Evolutionary conservation across 2,797 vertebrate genomes (phyloP).

Genomic region (Characodon lateralis): DNA sequence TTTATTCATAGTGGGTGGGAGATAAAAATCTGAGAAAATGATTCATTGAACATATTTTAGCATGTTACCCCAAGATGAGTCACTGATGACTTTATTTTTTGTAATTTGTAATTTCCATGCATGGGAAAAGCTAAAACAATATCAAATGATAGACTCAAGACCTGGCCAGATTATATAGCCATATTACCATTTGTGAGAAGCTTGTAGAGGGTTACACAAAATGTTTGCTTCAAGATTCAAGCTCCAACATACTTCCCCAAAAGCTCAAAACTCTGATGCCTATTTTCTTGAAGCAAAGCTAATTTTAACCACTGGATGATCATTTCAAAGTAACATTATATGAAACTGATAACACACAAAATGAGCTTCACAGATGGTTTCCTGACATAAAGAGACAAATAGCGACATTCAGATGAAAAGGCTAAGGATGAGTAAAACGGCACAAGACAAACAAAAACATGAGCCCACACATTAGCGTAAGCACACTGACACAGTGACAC

Average conservation of each 20-base stretch:
- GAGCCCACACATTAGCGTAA: constrained; percentile 31
- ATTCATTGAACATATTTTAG: constrained; percentile 2
- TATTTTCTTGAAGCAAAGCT: neutral
- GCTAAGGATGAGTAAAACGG: constrained; percentile 36
- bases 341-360: neutral
- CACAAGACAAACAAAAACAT: constrained; percentile 42
- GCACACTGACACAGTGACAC: neutral
- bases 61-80: constrained; percentile 3
- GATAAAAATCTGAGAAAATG: neutral
- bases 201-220: neutral
- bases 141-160: neutral
- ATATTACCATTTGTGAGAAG: too few relatives aligned
- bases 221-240: neutral
- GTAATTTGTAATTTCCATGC: neutral
- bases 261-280: neutral
- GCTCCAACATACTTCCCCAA: neutral
- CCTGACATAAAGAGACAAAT: neutral
- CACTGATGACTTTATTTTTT: neutral
- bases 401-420: constrained; percentile 20
- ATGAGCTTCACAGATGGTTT: neutral
- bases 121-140: neutral
- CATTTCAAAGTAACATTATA: neutral
- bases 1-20: neutral
- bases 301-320: neutral
- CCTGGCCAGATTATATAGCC: neutral